Base-by-base conservation (phyloP, 2,113 vertebrate genomes). In the Atractosteus spatula region DNA sequence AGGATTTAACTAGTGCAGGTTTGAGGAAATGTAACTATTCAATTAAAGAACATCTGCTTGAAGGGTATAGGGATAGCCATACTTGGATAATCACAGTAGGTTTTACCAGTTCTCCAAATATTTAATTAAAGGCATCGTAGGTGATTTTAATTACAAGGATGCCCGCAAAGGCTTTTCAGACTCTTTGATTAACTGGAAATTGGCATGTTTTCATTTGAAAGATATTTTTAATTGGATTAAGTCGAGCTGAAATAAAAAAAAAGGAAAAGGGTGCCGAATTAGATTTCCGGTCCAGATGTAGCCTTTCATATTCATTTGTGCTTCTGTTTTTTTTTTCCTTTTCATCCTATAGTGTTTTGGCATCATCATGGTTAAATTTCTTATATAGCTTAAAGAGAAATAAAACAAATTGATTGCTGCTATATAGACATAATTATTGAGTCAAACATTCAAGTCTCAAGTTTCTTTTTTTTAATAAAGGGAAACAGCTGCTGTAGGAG, bases 281-380 rank as follows among this genome's bases (percentile, higher is more conserved):
- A 86, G 88, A 89, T 89, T 83, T 81, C 3, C 72, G 55, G 72
- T 80, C 84, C 88, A 91, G 89, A 91, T 91, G 89, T 85, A 86
- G 77, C 85, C 84, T 71, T 83, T 83, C 82, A 82, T 78, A 82
- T 77, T 80, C 73, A 79, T 73, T 78, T 83, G 66, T 62, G 47
- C 77, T 78, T 83, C 83, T 83, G 74, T 72, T 71, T 81, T 76
- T 81, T 76, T 82, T 75, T 72, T 13, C 66, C 44, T 41, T 51
- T 41, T 17, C 54, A 8, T 56, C 43, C 55, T 41, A 51, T 55
- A 51, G 47, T 51, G 8, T 51, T 7, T 51, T 51, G 47, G 47
- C 47, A 7, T 5, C 47, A 2, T 51, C 47, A 51, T 51, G 47
- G 17, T 29, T 29, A 29, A 29, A 29, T 29, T 29, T 29, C 17